Conservation (phyloP, 2,113 vertebrate species). For the Pachyramphus minor region DNA sequence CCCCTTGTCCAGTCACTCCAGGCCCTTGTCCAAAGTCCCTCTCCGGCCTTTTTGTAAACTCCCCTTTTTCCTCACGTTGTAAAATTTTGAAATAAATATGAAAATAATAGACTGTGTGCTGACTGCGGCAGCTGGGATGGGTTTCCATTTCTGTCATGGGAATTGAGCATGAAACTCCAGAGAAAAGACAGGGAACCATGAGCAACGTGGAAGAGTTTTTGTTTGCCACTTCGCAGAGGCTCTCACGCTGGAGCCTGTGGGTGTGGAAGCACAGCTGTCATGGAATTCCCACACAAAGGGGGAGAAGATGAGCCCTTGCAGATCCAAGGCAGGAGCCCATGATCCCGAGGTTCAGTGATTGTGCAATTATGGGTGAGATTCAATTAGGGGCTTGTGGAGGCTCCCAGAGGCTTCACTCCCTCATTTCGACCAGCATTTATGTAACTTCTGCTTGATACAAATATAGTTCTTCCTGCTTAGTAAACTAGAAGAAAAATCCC, state of each 20-base stretch:
- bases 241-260: neutral
- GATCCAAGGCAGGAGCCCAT: neutral
- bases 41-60: neutral
- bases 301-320: neutral
- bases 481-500: neutral
- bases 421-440: neutral
- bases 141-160: neutral
- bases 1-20: neutral
- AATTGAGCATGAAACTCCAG: neutral
- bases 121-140: neutral
- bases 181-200: neutral
- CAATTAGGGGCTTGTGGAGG: neutral
- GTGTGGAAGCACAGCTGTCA: neutral
- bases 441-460: neutral
- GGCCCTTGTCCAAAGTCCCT: neutral
- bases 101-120: neutral
- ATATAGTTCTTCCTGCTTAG: neutral
- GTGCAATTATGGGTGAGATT: slow-evolving; percentile 41
- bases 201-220: neutral
- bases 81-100: neutral
- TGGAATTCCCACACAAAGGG: neutral
- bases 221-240: neutral
- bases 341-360: slow-evolving; percentile 3
- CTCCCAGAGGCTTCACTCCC: too few relatives aligned
- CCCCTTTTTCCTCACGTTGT: neutral